Base-by-base conservation (phyloP, 2,113 vertebrate genomes). In the Thermophis baileyi region DNA sequence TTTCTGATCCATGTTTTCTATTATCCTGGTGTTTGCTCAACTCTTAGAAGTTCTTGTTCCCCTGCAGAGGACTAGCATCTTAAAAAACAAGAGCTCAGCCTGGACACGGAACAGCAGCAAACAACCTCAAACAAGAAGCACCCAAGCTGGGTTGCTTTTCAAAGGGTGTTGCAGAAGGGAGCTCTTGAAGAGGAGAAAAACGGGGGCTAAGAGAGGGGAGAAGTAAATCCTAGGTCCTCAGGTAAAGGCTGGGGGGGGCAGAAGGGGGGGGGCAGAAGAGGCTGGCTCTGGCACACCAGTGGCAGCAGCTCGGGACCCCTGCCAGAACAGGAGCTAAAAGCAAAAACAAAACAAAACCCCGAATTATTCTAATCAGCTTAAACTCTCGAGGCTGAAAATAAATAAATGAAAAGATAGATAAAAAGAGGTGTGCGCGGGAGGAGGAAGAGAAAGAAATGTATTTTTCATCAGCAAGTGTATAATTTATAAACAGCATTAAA, bases 401-500 rank as follows among this genome's bases (percentile, higher is more conserved):
- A 85, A 4, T 47, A 60, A 89, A 44, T 25, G 25, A 44, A 57
- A 25, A 6, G 20, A 30, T 1, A 88, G 47, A 85, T 94, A 46
- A 88, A 91, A 90, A 60, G 88, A 53, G 89, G 55, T 85, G 88
- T 4, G 46, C 30, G 49, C 20, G 27, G 30, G 60, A 35, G 47
- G 8, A 24, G 25, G 6, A 46, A 89, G 5, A 85, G 86, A 74
- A 94, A 96, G 94, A 96, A 94, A 94, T 94, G 95, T 96, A 96
- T 97, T 96, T 96, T 98, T 98, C 97, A 98, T 98, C 98, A 98
- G 98, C 96, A 98, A 97, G 98, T 98, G 97, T 98, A 98, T 98
- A 98, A 98, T 98, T 98, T 98, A 98, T 98, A 98, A 98, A 98
- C 98, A 97, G 96, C 97, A 98, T 98, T 98, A 98, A 98, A 97